Conservation (phyloP, 2,797 vertebrate species). For the Fistularia tabacaria region DNA sequence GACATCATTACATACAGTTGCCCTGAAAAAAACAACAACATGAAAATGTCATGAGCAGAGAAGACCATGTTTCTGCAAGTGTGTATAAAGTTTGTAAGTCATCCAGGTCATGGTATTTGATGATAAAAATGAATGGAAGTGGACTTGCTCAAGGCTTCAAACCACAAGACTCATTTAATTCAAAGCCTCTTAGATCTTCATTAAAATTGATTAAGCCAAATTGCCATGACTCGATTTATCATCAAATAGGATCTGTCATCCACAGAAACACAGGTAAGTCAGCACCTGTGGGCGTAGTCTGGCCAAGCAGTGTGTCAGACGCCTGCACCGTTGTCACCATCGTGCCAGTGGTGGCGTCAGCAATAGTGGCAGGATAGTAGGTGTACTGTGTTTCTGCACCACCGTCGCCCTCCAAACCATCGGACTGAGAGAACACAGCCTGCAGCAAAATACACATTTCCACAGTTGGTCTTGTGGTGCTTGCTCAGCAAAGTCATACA, state of each 20-base stretch:
- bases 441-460: slow-evolving; percentile 29
- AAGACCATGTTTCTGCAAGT: background rate
- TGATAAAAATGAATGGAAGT: too few species aligned
- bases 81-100: too few species aligned
- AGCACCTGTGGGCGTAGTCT: slow-evolving; percentile 80
- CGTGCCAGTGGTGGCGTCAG: slow-evolving; percentile 71
- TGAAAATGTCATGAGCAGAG: slow-evolving; percentile 2
- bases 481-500: background rate
- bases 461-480: background rate
- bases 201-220: too few species aligned
- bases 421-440: slow-evolving; percentile 78
- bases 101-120: too few species aligned
- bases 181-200: too few species aligned
- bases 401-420: slow-evolving; percentile 71
- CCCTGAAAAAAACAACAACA: slow-evolving; percentile 65
- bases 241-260: too few species aligned
- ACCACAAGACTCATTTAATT: too few species aligned
- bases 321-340: slow-evolving; percentile 88
- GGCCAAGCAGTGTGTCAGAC: slow-evolving; percentile 83
- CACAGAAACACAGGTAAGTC: too few species aligned
- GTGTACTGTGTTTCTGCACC: slow-evolving; percentile 86
- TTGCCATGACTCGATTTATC: too few species aligned
- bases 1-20: slow-evolving; percentile 98
- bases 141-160: too few species aligned
- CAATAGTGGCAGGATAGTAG: slow-evolving; percentile 85